Evolutionary conservation across 2,888 invertebrate species (phyloP), one percentile per base, ranked within the genome.

Genomic region (Andrena minutula): DNA sequence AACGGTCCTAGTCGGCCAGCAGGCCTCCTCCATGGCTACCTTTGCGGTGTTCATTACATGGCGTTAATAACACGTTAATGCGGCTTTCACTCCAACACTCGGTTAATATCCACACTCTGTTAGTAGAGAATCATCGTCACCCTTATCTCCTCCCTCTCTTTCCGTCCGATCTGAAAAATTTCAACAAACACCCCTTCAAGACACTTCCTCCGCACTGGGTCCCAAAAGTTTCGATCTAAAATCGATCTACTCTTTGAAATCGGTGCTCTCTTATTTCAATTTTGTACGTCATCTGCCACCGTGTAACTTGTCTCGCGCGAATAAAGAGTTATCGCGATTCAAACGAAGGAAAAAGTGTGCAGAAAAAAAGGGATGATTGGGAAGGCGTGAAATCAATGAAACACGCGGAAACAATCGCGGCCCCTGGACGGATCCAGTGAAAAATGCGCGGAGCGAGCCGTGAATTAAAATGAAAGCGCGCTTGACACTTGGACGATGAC

Each of bases 51-150:
- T 71, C 68, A 71, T 85, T 86, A 88, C 86, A 88, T 88, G 78
- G 47, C 83, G 87, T 88, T 88, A 88, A 81, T 86, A 77, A 76
- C 72, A 68, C 72, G 80, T 88, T 88, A 88, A 88, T 86, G 53
- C 75, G 64, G 75, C 72, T 79, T 65, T 85, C 85, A 70, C 76
- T 77, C 73, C 73, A 70, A 85, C 85, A 85, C 76, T 76, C 75
- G 83, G 81, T 83, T 86, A 83, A 79, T 79, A 71, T 81, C 72
- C 83, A 86, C 83, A 79, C 86, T 81, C 56, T 81, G 79, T 86
- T 86, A 85, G 85, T 86, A 79, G 65, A 64, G 65, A 56, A 83
- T 72, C 85, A 86, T 85, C 85, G 56, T 80, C 75, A 32, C 60
- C 35, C 60, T 20, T 8, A 71, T 28, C 26, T 35, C 60, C 47